Evolutionary conservation across 1,140 invertebrate species (phyloP), one percentile per base, ranked within the genome.

Genomic region (Antheraea mylitta): DNA sequence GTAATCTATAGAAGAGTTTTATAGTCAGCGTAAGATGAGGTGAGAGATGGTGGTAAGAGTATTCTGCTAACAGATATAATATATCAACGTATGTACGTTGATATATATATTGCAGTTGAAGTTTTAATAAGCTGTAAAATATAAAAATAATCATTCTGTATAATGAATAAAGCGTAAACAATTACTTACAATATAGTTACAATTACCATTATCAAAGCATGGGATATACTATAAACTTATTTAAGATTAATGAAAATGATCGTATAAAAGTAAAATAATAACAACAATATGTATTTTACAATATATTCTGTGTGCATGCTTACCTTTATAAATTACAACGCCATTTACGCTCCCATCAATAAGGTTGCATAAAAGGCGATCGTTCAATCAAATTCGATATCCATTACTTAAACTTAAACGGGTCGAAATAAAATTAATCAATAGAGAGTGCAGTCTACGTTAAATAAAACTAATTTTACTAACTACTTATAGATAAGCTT

Each of bases 281-380:
- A 58, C 22, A 66, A 68, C 36, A 73, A 68, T 58, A 60, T 65
- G 72, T 79, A 80, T 58, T 79, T 13, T 11, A 85, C 78, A 73
- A 80, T 90, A 90, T 86, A 86, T 87, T 85, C 79, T 84, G 78
- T 92, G 89, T 92, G 89, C 88, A 92, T 90, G 90, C 90, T 92
- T 92, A 92, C 90, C 90, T 92, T 92, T 88, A 89, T 85, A 90
- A 91, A 87, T 90, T 87, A 89, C 80, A 87, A 89, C 85, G 90
- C 89, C 87, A 92, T 82, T 90, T 92, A 92, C 87, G 90, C 88
- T 88, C 84, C 90, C 90, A 86, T 82, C 80, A 84, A 30, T 30
- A 30, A 30, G 90, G 90, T 90, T 90, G 90, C 90, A 92, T 92
- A 92, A 92, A 92, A 92, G 88, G 87, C 83, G 87, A 92, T 86